Evolutionary conservation across 2,888 invertebrate genomes (phyloP).

Genomic region (Zele albiditarsus): DNA sequence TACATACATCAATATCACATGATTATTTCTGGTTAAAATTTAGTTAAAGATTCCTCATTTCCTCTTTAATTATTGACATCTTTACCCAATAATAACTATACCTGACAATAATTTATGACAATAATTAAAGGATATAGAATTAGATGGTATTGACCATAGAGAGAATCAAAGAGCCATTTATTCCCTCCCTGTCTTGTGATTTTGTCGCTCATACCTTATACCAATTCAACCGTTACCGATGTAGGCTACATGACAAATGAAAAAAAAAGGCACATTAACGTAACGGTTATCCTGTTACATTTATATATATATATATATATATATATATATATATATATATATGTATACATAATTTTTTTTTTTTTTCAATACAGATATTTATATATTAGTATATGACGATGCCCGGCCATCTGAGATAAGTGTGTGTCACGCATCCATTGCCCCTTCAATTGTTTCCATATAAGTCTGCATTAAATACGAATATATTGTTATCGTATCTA

Average conservation of each 20-base stretch:
- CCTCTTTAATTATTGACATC: not conserved
- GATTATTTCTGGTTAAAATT: not conserved
- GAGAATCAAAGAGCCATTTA: not conserved
- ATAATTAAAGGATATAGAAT: not conserved
- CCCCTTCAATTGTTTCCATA: slow-evolving; percentile 32
- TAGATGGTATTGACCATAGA: not conserved
- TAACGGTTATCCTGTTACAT: slow-evolving; percentile 63
- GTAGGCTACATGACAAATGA: slow-evolving; percentile 58
- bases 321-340: slow-evolving; percentile 21
- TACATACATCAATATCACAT: not conserved
- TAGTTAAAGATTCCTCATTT: not conserved
- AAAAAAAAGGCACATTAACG: slow-evolving; percentile 68
- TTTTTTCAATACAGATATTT: not conserved
- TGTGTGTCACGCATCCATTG: slow-evolving; percentile 43
- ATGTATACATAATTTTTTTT: slow-evolving; percentile 15
- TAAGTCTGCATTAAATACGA: not conserved
- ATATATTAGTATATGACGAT: slow-evolving; percentile 35
- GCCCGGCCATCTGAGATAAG: slow-evolving; percentile 36
- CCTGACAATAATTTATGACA: not conserved
- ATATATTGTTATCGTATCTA: not conserved
- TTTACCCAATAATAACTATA: not conserved
- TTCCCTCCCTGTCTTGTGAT: not conserved
- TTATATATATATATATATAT: slow-evolving; percentile 45
- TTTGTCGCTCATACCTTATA: slow-evolving; percentile 18
- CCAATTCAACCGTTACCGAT: slow-evolving; percentile 69